A percentile compares a stretch with the other conserved stretches of the same genome.
Evolutionary conservation across 2,888 invertebrate species (phyloP).

Genomic region (Napeogenes sylphis): DNA sequence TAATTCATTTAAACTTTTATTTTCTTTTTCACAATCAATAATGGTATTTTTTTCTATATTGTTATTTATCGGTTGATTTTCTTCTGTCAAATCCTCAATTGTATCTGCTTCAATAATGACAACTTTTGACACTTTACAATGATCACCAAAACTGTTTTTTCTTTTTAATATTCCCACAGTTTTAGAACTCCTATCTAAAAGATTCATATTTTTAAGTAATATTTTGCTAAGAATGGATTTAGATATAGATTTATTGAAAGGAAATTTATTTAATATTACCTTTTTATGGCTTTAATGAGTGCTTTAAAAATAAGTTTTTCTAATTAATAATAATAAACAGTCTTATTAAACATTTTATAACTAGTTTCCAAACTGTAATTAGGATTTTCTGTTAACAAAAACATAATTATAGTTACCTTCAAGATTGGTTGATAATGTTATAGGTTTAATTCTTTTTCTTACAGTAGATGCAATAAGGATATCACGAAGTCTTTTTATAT

Average conservation of each 20-base stretch:
- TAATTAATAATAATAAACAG: no score
- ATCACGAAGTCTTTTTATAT: constrained; percentile 49
- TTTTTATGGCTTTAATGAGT: no score
- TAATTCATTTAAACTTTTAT: constrained; percentile 3
- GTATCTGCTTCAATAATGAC: constrained; percentile 36
- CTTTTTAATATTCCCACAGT: not conserved
- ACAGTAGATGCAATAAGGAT: constrained; percentile 36
- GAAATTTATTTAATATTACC: no score
- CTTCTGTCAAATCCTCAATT: constrained; percentile 25
- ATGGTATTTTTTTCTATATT: not conserved
- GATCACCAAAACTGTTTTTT: constrained; percentile 14
- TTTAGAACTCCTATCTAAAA: constrained; percentile 12
- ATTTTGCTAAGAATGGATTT: no score
- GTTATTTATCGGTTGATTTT: not conserved
- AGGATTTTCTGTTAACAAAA: no score
- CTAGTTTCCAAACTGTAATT: no score
- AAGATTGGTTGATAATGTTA: constrained; percentile 42
- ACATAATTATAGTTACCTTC: constrained; percentile 24
- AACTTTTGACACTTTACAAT: constrained; percentile 32
- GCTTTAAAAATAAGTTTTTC: no score
- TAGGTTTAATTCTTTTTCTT: constrained; percentile 44
- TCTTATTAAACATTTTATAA: no score
- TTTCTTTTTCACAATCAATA: constrained; percentile 23
- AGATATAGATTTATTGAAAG: no score
- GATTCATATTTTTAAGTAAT: not conserved